Base-by-base conservation (phyloP, 2,797 vertebrate species). In the Sebastes umbrosus region DNA sequence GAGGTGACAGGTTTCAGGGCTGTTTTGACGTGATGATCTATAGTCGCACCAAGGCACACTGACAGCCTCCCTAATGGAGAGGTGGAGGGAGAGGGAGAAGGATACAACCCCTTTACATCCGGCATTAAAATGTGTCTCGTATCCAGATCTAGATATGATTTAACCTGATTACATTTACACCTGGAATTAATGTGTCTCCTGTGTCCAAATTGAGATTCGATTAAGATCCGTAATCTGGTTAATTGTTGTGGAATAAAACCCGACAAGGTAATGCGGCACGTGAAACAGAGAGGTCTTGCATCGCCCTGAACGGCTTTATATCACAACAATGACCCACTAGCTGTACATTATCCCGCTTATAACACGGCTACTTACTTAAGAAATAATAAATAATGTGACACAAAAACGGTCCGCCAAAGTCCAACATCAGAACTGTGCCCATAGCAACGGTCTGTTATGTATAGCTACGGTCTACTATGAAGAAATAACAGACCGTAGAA, bases 51-150 rank as follows among this genome's bases (percentile, higher is more conserved):
- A 85, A 90, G 73, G 84, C 79, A 22, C 70, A 55, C 89, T 92
- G 94, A 95, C 93, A 94, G 91, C 75, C 69, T 87, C 76, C 54
- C 84, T 95, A 95, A 95, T 95, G 86, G 91, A 91, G 91, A 54
- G 52, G 52, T 54, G 52, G 9, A 22, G 18, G 2, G 1, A 20
- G 46, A 20, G 0, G 18, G 52, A 73, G 43, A 20, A 18, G 43
- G 43, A 50, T 50, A 50, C 43, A 50, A 8, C 18, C 16, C 43
- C 18, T 50, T 50, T 50, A 52, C 18, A 52, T 0, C 18, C 18
- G 8, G 8, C 46, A 52, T 52, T n/a, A 52, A 52, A 52, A 52
- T 52, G 18, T 20, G 46, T 52, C 18, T 52, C 8, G 8, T 52
- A 52, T 52, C 46, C 46, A 52, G 18, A 52, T 52, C 46, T 52